Conservation (phyloP, 1,140 invertebrate genomes). For the Pseudomyrmex concolor region DNA sequence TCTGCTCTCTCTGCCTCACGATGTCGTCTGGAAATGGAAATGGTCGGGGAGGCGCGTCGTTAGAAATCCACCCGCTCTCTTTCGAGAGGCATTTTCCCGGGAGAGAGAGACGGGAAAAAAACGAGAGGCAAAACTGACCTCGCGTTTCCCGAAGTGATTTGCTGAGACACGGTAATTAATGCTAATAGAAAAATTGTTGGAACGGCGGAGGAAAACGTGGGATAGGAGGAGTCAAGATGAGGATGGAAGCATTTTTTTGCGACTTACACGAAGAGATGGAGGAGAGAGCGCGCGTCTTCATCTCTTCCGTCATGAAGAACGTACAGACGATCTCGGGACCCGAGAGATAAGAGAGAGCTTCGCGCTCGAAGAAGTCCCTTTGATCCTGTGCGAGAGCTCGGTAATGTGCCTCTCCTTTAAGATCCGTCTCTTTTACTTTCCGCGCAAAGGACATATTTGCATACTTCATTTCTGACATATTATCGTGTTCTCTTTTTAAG, state of each 20-base stretch:
- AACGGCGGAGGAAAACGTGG: neutral
- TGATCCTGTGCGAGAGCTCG: neutral
- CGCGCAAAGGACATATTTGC: slow-evolving; percentile 14
- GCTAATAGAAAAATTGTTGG: slow-evolving; percentile 52
- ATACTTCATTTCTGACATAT: neutral
- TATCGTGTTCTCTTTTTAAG: neutral
- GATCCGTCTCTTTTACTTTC: neutral
- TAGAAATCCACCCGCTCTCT: slow-evolving; percentile 49
- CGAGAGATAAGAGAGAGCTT: slow-evolving; percentile 19
- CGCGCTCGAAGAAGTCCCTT: neutral
- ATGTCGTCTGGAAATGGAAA: slow-evolving; percentile 69
- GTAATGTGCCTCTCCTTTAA: neutral
- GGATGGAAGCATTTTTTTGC: slow-evolving; percentile 21
- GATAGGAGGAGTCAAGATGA: neutral
- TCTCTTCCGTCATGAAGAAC: neutral
- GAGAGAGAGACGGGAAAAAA: slow-evolving; percentile 26
- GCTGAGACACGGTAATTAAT: slow-evolving; percentile 56
- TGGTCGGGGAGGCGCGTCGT: slow-evolving; percentile 40
- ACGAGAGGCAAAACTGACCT: slow-evolving; percentile 3
- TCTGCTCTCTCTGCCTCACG: neutral
- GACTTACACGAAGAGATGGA: neutral
- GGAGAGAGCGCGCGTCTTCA: too few relatives aligned
- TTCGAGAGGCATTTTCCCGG: slow-evolving; percentile 30
- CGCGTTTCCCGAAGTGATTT: slow-evolving; percentile 25
- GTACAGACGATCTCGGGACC: neutral